phyloP scores from a whole-genome alignment of 2,888 invertebrate genomes.

The Cyaniris semiargus region DNA sequence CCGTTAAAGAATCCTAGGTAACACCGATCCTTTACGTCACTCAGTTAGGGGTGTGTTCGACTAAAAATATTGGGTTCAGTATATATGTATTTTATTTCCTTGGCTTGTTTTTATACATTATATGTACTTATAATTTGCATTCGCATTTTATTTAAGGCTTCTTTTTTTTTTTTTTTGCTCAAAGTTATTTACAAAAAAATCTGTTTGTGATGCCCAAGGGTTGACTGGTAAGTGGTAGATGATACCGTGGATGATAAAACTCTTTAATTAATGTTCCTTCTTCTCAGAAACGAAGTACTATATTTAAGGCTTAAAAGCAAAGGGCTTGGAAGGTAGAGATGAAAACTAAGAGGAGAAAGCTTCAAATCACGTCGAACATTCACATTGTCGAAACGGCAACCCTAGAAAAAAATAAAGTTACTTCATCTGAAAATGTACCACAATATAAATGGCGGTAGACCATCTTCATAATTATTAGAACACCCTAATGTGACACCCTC shows the following conservation, averaged over 20 bases:
- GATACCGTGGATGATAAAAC: too few relatives aligned
- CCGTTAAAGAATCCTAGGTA: background rate
- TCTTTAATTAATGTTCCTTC: background rate
- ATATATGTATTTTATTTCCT: too few relatives aligned
- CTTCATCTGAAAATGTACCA: conserved; percentile 1
- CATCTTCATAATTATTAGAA: background rate
- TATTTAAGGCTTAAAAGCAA: background rate
- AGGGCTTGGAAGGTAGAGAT: background rate
- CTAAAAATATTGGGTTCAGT: background rate
- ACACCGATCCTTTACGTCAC: conserved; percentile 8
- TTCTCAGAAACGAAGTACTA: background rate
- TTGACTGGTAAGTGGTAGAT: too few relatives aligned
- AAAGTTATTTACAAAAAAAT: too few relatives aligned
- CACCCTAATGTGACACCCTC: background rate
- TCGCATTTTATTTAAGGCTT: too few relatives aligned
- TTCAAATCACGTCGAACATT: background rate
- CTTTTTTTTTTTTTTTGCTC: too few relatives aligned
- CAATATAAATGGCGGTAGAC: background rate
- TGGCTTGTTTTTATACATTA: too few relatives aligned
- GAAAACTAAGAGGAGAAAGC: background rate
- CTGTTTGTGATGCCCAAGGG: too few relatives aligned
- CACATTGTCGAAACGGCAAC: background rate
- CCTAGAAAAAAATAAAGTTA: conserved; percentile 5
- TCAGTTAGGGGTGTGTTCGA: background rate
- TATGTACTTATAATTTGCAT: too few relatives aligned